Evolutionary conservation across 2,113 vertebrate species (phyloP), one percentile per base, ranked within the genome.

Genomic region (Notarius quadriscutis): DNA sequence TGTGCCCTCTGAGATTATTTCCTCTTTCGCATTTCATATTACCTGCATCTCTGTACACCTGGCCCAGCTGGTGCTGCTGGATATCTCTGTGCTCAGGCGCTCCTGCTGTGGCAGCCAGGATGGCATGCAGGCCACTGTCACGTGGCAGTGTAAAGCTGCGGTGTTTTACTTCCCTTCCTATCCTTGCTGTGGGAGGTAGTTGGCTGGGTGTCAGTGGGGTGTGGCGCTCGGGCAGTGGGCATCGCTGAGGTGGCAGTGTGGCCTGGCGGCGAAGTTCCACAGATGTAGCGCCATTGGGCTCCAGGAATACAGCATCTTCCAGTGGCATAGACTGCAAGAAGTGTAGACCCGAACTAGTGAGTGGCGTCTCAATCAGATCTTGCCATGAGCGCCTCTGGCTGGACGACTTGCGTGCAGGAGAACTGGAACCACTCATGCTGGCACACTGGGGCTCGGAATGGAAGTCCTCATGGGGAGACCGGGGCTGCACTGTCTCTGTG

Each of bases 61-160:
- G 92, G 92, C 91, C 95, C 94, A 88, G 96, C 92, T 93, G 94
- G 89, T 97, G 96, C 81, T 94, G 95, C 75, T 94, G 96, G 0
- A 91, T 91, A 89, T 98, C 96, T 0, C 94, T 95, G 82, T 93
- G 96, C 83, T 97, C 97, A 0, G 96, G 89, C 0, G 94, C 91
- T 50, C 95, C 94, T 1, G 97, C 92, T 0, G 96, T 94, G 48
- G 97, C 96, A 5, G 96, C 95, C 90, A 97, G 95, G 92, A 97
- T 97, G 88, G 97, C 97, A 86, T 99, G 97, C 84, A 99, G 98
- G 34, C 97, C 97, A 0, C 97, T 97, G 86, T 99, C 98, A 83
- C 98, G 95, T 82, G 98, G 98, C 89, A 99, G 95, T 5, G 98
- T 99, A 91, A 99, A 99, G 92, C 98, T 99, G 86, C 98, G 96